Percentiles rank a stretch among this genome's conserved stretches.
Evolutionary conservation across 2,888 invertebrate species (phyloP).

Genomic region (Amaurobius ferox): DNA sequence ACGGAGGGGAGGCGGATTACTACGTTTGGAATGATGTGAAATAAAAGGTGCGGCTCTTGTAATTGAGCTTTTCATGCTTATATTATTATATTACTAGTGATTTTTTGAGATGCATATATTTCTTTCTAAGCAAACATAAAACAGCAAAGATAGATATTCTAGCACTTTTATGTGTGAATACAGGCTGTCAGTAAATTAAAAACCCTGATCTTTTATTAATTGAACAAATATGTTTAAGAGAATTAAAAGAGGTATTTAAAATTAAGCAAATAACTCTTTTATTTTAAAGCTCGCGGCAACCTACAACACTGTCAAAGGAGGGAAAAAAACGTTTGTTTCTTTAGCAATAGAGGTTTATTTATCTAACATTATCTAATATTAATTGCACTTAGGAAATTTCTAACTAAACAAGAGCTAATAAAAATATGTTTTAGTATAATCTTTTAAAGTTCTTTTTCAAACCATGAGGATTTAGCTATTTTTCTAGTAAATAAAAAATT

Average conservation of each 20-base stretch:
- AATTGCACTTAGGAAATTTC: conserved; percentile 46
- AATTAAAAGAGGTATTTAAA: conserved; percentile 29
- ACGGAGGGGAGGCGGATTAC: too few relatives aligned
- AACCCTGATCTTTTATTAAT: conserved; percentile 22
- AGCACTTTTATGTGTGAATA: too few relatives aligned
- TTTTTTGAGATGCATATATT: too few relatives aligned
- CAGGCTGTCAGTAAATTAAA: not conserved
- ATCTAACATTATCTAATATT: conserved; percentile 44
- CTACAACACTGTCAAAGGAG: not conserved
- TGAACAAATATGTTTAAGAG: conserved; percentile 31
- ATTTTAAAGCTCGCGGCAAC: not conserved
- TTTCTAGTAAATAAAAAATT: conserved; percentile 22
- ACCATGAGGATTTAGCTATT: conserved; percentile 10
- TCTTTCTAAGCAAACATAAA: too few relatives aligned
- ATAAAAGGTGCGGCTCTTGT: too few relatives aligned
- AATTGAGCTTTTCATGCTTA: too few relatives aligned
- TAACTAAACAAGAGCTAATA: conserved; percentile 27
- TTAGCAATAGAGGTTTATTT: conserved; percentile 15
- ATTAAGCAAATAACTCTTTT: conserved; percentile 20
- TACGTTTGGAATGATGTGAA: too few relatives aligned
- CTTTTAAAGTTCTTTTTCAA: conserved; percentile 14
- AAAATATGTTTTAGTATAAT: conserved; percentile 25
- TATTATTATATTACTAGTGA: too few relatives aligned
- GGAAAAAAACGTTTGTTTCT: conserved; percentile 6
- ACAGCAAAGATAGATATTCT: too few relatives aligned